Base-by-base conservation (phyloP, 2,797 vertebrate genomes). In the Melanotaenia nigrans region DNA sequence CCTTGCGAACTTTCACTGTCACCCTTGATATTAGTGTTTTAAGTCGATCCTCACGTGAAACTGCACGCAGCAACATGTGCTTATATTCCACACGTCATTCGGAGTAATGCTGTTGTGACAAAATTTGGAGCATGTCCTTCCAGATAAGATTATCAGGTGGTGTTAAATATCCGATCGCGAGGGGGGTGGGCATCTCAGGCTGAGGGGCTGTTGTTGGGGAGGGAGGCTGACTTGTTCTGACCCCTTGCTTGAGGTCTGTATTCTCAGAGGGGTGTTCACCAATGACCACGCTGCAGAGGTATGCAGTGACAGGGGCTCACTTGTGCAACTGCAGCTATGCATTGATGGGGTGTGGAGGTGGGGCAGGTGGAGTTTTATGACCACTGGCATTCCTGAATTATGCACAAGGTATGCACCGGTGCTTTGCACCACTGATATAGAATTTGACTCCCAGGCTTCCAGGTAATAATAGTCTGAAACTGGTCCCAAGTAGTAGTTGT, bases 251-350 rank as follows among this genome's bases (percentile, higher is more conserved):
- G 36, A 73, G 68, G 45, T 33, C 62, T 1, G 66, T 20, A 11
- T 77, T 84, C 82, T 81, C 73, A 40, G 55, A 56, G 32, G 78
- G 69, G 85, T 89, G 81, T 90, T 89, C 71, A 86, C 78, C 18
- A 24, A 89, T 90, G 89, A 91, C 85, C 79, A 58, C 18, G 77
- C 3, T 53, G 42, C 71, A 69, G 1, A 88, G 75, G 61, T 73
- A 90, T 90, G 74, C 67, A 69, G 78, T 53, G 71, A 80, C 73
- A 56, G 76, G 49, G 79, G 73, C 65, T 28, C 56, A 78, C 79
- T 86, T 81, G 83, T 82, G 75, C 76, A 86, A 82, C 67, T 60
- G 12, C 67, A 73, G 78, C 60, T 80, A 73, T 85, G 77, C 75
- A 67, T 51, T 38, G 64, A 62, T 47, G 54, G 59, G 58, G 74